These are phyloP conservation scores for Jacana jacana DNA, from an alignment of 2,113 vertebrate species.

Conservation along the genomic window DNA sequence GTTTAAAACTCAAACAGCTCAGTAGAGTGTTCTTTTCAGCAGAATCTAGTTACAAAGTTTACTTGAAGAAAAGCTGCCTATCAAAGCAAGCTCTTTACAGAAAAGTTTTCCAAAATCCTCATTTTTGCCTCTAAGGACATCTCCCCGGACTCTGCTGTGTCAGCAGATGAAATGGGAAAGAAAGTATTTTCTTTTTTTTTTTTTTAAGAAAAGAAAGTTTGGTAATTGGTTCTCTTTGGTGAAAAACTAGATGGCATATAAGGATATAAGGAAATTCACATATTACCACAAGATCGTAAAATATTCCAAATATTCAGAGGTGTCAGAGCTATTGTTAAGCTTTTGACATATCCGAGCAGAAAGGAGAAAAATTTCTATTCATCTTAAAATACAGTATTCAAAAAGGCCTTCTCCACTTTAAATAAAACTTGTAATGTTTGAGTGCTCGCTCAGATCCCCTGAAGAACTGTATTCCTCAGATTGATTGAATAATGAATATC, in stretches of 20 bases:
- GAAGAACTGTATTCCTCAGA: neutral
- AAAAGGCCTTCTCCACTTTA: neutral
- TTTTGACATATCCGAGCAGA: neutral
- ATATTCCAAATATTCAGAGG: neutral
- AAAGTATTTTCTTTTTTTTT: neutral
- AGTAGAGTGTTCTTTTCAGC: neutral
- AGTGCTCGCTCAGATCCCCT: neutral
- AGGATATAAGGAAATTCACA: neutral
- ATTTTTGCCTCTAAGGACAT: neutral
- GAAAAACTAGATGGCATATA: neutral
- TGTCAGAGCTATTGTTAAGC: slow-evolving; percentile 10
- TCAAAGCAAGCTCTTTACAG: neutral
- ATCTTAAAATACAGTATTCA: neutral
- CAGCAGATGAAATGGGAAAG: neutral
- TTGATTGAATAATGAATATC: neutral
- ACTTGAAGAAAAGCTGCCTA: neutral
- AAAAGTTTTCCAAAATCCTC: neutral
- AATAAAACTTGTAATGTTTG: neutral
- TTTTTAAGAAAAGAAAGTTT: neutral
- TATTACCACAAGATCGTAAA: neutral
- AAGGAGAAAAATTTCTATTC: neutral
- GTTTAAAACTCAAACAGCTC: neutral
- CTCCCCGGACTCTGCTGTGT: neutral
- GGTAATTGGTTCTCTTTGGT: slow-evolving; percentile 13
- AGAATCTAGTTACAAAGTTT: neutral